Conservation (phyloP, 2,113 vertebrate species). For the Mastomys natalensis region DNA sequence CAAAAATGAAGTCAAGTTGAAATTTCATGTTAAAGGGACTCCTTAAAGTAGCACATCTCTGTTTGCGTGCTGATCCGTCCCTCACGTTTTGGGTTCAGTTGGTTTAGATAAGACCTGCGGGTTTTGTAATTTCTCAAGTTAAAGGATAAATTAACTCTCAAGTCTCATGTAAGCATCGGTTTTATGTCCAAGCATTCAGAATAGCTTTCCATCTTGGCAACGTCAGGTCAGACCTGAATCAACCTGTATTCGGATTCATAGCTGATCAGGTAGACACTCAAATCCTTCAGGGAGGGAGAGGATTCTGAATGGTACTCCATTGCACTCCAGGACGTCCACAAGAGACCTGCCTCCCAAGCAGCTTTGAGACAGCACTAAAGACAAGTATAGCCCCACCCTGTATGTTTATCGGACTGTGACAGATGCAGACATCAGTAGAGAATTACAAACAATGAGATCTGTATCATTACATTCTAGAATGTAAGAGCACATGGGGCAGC, state of each 20-base stretch:
- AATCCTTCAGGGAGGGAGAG: neutral
- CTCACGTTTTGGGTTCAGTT: slow-evolving; percentile 42
- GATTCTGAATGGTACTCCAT: neutral
- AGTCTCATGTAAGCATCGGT: neutral
- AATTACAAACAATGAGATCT: neutral
- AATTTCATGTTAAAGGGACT: slow-evolving; percentile 37
- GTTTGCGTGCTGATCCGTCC: neutral
- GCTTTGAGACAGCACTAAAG: neutral
- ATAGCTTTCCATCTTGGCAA: neutral
- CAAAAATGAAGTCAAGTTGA: slow-evolving; percentile 55
- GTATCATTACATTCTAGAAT: neutral
- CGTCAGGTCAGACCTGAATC: neutral
- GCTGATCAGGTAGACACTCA: neutral
- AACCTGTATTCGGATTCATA: neutral
- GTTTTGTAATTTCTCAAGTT: neutral
- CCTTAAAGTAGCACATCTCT: slow-evolving; percentile 38
- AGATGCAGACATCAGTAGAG: neutral
- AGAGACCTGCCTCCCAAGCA: neutral
- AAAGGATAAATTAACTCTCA: slow-evolving; percentile 54
- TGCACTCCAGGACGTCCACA: neutral
- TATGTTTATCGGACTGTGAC: neutral
- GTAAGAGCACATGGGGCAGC: neutral
- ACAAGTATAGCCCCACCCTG: neutral
- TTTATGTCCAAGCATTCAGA: slow-evolving; percentile 30
- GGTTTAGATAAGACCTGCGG: neutral